These are phyloP conservation scores for Tigriopus californicus DNA, from an alignment of 2,888 invertebrate genomes.

Conservation along the genomic window DNA sequence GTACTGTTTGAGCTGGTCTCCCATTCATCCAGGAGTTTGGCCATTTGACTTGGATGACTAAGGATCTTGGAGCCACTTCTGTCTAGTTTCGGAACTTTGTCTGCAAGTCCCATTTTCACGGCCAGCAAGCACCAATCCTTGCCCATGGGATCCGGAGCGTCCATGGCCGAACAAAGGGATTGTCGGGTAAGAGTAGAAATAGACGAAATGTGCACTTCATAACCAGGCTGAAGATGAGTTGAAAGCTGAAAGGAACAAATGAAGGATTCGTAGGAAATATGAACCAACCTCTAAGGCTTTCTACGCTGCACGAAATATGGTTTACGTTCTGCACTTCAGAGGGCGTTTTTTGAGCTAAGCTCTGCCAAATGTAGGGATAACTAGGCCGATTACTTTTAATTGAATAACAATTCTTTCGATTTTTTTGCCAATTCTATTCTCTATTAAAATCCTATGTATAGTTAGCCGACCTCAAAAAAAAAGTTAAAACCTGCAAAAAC, in stretches of 20 bases:
- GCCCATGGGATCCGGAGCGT: constrained; percentile 35
- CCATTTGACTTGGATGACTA: constrained; percentile 22
- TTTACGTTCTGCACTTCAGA: too few species aligned
- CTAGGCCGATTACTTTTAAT: too few species aligned
- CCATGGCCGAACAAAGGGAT: constrained; percentile 30
- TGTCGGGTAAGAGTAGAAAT: constrained; percentile 39
- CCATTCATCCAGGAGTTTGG: constrained; percentile 19
- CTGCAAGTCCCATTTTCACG: constrained; percentile 34
- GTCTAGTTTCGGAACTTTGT: constrained; percentile 34
- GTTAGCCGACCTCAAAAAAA: too few species aligned
- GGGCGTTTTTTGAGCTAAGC: too few species aligned
- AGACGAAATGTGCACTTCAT: constrained; percentile 38
- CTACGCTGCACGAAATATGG: too few species aligned
- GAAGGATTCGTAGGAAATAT: neutral
- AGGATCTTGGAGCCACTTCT: constrained; percentile 21
- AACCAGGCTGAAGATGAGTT: constrained; percentile 25
- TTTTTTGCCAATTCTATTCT: too few species aligned
- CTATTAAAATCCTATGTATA: too few species aligned
- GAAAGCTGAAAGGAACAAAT: neutral
- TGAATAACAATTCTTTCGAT: too few species aligned
- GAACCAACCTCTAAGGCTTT: neutral
- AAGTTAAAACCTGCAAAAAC: too few species aligned
- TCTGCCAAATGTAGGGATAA: neutral
- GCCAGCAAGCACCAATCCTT: constrained; percentile 38
- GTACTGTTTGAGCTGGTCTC: constrained; percentile 24